phyloP scores from a whole-genome alignment of 2,113 vertebrate species.

The Tetraodon nigroviridis region DNA sequence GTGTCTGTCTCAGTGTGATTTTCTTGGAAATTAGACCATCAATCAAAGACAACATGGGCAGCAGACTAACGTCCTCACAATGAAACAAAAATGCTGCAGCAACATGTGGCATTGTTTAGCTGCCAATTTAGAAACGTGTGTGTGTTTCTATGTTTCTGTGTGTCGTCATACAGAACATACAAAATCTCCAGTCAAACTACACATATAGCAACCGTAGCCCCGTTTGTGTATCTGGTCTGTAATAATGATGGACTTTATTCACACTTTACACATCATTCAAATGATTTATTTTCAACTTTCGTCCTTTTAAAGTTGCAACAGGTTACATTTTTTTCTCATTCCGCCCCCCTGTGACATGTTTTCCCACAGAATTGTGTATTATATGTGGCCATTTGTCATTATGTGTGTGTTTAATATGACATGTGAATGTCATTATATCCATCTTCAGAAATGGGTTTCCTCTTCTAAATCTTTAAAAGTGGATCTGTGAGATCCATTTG shows the following conservation, averaged over 20 bases:
- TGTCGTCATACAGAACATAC: background rate
- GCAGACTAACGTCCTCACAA: constrained; percentile 45
- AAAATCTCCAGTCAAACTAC: background rate
- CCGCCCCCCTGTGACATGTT: background rate
- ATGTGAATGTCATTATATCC: constrained; percentile 44
- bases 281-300: no score
- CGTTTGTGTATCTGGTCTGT: no score
- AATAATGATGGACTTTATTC: no score
- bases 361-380: constrained; percentile 9
- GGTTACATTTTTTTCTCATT: no score
- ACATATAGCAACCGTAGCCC: background rate
- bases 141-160: constrained; percentile 11
- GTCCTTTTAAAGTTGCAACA: no score
- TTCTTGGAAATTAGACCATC: constrained; percentile 77
- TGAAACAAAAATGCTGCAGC: constrained; percentile 58
- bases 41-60: constrained; percentile 67
- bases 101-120: constrained; percentile 77
- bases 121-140: constrained; percentile 54
- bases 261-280: no score
- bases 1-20: constrained; percentile 52
- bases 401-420: constrained; percentile 27
- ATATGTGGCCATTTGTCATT: constrained; percentile 26
- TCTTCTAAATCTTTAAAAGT: constrained; percentile 37
- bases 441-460: constrained; percentile 33
- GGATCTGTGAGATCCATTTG: constrained; percentile 45